These are phyloP conservation scores for Brachyrhaphis roseni DNA, from an alignment of 2,797 vertebrate species.

Conservation along the genomic window DNA sequence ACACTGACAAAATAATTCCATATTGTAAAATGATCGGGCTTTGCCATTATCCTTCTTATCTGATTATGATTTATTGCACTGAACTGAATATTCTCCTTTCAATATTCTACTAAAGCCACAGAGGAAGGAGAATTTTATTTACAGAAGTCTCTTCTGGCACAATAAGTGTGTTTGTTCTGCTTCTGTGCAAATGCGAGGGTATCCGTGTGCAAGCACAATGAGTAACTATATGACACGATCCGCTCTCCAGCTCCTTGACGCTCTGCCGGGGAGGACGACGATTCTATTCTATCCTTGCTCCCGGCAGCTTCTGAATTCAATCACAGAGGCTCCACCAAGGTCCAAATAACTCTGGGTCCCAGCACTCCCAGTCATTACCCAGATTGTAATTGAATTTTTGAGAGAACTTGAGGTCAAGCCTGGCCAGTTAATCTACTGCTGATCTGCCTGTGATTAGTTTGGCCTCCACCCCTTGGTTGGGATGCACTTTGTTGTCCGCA, in stretches of 20 bases:
- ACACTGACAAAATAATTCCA: constrained; percentile 38
- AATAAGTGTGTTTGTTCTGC: constrained; percentile 55
- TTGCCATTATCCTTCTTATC: constrained; percentile 64
- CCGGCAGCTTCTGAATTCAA: constrained; percentile 76
- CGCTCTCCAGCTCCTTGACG: constrained; percentile 44
- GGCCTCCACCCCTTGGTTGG: constrained; percentile 56
- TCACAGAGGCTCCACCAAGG: constrained; percentile 68
- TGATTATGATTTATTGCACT: constrained; percentile 73
- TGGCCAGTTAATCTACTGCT: constrained; percentile 77
- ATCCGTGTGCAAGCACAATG: constrained; percentile 29
- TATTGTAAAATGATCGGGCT: constrained; percentile 57
- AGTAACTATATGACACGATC: constrained; percentile 51
- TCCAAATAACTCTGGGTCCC: constrained; percentile 79
- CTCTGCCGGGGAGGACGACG: constrained; percentile 52
- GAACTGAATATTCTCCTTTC: constrained; percentile 65
- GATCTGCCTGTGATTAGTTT: constrained; percentile 80
- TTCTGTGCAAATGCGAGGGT: constrained; percentile 26
- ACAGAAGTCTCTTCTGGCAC: constrained; percentile 52
- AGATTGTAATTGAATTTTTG: constrained; percentile 76
- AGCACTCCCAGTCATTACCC: constrained; percentile 77
- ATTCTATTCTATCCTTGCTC: constrained; percentile 70
- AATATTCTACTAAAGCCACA: constrained; percentile 46
- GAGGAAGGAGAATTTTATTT: constrained; percentile 66
- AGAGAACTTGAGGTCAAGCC: constrained; percentile 75
- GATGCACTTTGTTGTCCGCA: constrained; percentile 61